phyloP scores from a whole-genome alignment of 2,797 vertebrate species.

The Sandelia bainsii region DNA sequence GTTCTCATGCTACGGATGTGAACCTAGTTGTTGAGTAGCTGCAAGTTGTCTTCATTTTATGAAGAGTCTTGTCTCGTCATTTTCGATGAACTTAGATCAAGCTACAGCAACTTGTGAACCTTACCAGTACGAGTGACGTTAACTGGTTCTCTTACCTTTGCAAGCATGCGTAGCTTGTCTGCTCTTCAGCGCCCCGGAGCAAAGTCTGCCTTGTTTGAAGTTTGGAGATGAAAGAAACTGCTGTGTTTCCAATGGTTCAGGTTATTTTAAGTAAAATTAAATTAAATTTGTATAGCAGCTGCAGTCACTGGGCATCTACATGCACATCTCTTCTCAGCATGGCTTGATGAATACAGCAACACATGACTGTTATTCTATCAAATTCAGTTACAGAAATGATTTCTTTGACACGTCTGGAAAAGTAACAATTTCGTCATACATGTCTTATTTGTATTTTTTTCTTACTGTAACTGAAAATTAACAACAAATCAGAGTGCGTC shows the following conservation, averaged over 20 bases:
- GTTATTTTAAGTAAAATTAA: constrained; percentile 13
- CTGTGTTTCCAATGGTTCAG: constrained; percentile 3
- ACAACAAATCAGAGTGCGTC: background rate
- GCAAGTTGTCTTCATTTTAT: too few relatives aligned
- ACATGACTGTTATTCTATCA: background rate
- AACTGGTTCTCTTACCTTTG: constrained; percentile 7
- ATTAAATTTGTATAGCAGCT: constrained; percentile 1
- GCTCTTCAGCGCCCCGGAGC: background rate
- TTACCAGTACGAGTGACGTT: background rate
- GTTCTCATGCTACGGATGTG: too few relatives aligned
- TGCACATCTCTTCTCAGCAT: background rate
- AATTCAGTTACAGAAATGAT: background rate
- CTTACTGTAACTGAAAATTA: background rate
- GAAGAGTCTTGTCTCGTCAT: too few relatives aligned
- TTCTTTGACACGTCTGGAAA: background rate
- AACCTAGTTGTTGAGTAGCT: too few relatives aligned
- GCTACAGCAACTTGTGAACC: background rate
- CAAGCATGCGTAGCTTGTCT: background rate
- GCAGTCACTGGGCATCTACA: constrained; percentile 1
- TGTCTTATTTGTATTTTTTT: background rate
- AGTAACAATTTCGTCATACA: too few relatives aligned
- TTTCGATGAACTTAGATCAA: too few relatives aligned
- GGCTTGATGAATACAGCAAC: background rate
- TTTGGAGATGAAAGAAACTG: background rate
- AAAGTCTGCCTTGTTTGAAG: constrained; percentile 12